Conservation (phyloP, 2,888 invertebrate genomes). For the Apoda limacodes region DNA sequence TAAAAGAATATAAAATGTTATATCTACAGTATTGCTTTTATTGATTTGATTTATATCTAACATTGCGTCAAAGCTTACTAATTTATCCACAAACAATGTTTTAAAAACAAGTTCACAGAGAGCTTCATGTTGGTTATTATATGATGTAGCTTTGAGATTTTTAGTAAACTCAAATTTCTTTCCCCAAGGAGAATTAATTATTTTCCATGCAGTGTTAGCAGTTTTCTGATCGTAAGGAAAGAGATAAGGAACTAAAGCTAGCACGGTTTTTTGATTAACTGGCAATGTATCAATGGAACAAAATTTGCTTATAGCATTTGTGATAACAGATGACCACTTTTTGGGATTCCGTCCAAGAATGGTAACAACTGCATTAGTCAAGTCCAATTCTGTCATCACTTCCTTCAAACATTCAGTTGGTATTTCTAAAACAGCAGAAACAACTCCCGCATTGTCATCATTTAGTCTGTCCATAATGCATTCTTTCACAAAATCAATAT, state of each 20-base stretch:
- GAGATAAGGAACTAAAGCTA: constrained; percentile 72
- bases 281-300: constrained; percentile 47
- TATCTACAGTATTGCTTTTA: constrained; percentile 36
- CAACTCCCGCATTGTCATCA: constrained; percentile 75
- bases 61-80: constrained; percentile 31
- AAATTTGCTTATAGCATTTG: constrained; percentile 53
- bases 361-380: constrained; percentile 58
- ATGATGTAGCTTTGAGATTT: constrained; percentile 10
- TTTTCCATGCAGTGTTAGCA: constrained; percentile 35
- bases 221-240: constrained; percentile 60
- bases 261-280: constrained; percentile 68
- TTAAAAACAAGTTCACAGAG: constrained; percentile 40
- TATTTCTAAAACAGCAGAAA: constrained; percentile 65
- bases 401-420: constrained; percentile 39
- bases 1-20: constrained; percentile 51
- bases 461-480: constrained; percentile 74
- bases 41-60: constrained; percentile 37
- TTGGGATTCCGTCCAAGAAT: constrained; percentile 55
- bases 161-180: constrained; percentile 34
- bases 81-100: constrained; percentile 36
- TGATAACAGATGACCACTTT: constrained; percentile 51
- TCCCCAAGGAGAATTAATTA: constrained; percentile 48
- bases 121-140: constrained; percentile 23
- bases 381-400: constrained; percentile 47
- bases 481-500: constrained; percentile 72